Evolutionary conservation across 2,888 invertebrate genomes (phyloP).

Genomic region (Boloria euphrosyne): DNA sequence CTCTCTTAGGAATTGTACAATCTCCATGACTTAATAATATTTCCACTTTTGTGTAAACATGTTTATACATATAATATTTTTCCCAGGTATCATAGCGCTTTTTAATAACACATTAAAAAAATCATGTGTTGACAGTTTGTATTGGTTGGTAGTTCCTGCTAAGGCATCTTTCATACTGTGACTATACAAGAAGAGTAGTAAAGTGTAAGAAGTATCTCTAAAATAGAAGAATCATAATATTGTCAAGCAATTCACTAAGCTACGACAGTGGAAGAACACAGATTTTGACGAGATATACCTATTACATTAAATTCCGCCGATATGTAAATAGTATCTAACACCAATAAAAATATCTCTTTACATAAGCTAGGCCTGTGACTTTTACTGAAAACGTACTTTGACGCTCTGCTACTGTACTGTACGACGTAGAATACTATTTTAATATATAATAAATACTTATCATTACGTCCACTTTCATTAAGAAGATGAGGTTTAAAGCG

Average conservation of each 20-base stretch:
- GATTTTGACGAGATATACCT: constrained; percentile 59
- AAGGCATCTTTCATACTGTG: constrained; percentile 11
- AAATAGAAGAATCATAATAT: constrained; percentile 58
- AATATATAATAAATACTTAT: background rate
- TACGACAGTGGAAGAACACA: constrained; percentile 76
- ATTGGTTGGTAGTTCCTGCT: constrained; percentile 1
- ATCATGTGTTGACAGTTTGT: background rate
- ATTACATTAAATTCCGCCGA: constrained; percentile 59
- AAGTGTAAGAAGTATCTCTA: constrained; percentile 24
- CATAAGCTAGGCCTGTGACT: constrained; percentile 45
- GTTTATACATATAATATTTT: constrained; percentile 14
- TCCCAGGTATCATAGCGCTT: constrained; percentile 22
- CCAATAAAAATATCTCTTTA: constrained; percentile 57
- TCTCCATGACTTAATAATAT: constrained; percentile 30
- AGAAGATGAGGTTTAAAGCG: background rate
- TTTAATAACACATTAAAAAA: constrained; percentile 6
- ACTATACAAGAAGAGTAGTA: constrained; percentile 21
- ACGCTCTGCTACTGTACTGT: constrained; percentile 2
- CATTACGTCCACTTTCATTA: background rate
- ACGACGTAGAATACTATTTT: constrained; percentile 7
- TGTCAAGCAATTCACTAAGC: constrained; percentile 68
- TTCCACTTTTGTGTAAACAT: constrained; percentile 18
- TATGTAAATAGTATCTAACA: constrained; percentile 73
- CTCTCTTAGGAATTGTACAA: constrained; percentile 73
- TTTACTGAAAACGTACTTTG: constrained; percentile 11